phyloP scores from a whole-genome alignment of 2,888 invertebrate genomes.

The Perizoma affinitatum region DNA sequence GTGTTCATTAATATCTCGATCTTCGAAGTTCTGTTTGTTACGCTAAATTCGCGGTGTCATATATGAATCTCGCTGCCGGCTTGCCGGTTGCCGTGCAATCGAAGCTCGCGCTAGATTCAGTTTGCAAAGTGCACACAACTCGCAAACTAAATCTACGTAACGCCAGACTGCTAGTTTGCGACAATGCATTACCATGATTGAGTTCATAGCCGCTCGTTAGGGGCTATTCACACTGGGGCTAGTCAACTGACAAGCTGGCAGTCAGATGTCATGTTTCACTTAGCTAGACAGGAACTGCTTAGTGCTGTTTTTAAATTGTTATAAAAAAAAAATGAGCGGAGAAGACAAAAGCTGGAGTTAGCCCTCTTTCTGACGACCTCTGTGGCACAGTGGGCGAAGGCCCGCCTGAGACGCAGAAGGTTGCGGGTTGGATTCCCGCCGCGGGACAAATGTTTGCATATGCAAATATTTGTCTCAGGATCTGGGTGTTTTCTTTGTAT shows the following conservation, averaged over 20 bases:
- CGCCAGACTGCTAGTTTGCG: slow-evolving; percentile 34
- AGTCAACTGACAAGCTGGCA: slow-evolving; percentile 11
- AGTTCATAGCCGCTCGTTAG: slow-evolving; percentile 33
- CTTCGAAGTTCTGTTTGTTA: background rate
- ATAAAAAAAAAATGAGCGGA: too few relatives aligned
- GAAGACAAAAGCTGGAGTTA: too few relatives aligned
- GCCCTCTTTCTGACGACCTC: too few relatives aligned
- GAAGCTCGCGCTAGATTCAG: slow-evolving; percentile 4
- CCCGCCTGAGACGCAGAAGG: too few relatives aligned
- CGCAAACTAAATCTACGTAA: slow-evolving; percentile 33
- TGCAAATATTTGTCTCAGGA: too few relatives aligned
- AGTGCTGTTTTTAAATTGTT: too few relatives aligned
- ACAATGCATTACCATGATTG: slow-evolving; percentile 44
- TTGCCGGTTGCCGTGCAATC: background rate
- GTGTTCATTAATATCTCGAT: background rate
- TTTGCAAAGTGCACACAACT: slow-evolving; percentile 32
- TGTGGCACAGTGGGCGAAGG: too few relatives aligned
- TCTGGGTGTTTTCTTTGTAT: too few relatives aligned
- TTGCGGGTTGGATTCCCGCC: too few relatives aligned
- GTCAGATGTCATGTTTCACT: slow-evolving; percentile 27
- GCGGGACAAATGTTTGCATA: too few relatives aligned
- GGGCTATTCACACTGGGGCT: slow-evolving; percentile 30
- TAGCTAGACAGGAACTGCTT: background rate
- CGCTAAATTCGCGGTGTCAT: slow-evolving; percentile 2
- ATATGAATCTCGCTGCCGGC: background rate